Conservation (phyloP, 2,113 vertebrate genomes). For the Numenius arquata region DNA sequence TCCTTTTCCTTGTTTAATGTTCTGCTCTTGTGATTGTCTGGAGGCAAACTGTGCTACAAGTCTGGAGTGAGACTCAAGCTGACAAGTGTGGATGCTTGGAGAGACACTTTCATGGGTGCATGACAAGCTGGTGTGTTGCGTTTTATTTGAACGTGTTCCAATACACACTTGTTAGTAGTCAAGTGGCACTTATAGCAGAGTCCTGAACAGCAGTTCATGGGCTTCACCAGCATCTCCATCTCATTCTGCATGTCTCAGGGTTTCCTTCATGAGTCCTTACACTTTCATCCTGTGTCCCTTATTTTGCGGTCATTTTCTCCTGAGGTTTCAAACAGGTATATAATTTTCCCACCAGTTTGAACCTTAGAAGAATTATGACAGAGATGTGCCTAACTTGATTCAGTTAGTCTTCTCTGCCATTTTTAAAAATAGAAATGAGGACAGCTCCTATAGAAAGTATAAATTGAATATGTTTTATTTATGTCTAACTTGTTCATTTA, state of each 20-base stretch:
- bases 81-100: neutral
- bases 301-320: neutral
- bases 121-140: accelerated
- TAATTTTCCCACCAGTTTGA: neutral
- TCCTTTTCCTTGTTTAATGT: neutral
- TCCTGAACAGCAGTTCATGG: neutral
- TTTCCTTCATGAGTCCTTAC: neutral
- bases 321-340: neutral
- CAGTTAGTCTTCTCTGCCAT: neutral
- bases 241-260: neutral
- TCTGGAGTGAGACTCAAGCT: neutral
- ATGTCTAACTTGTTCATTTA: neutral
- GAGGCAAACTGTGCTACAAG: neutral
- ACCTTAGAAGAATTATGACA: neutral
- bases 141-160: neutral
- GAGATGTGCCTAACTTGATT: neutral
- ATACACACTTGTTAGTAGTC: neutral
- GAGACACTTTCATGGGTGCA: neutral
- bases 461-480: neutral
- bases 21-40: neutral
- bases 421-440: neutral
- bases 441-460: neutral
- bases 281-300: neutral
- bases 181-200: neutral
- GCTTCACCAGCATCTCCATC: neutral